Evolutionary conservation across 2,113 vertebrate genomes (phyloP).

Genomic region (Strix aluco): DNA sequence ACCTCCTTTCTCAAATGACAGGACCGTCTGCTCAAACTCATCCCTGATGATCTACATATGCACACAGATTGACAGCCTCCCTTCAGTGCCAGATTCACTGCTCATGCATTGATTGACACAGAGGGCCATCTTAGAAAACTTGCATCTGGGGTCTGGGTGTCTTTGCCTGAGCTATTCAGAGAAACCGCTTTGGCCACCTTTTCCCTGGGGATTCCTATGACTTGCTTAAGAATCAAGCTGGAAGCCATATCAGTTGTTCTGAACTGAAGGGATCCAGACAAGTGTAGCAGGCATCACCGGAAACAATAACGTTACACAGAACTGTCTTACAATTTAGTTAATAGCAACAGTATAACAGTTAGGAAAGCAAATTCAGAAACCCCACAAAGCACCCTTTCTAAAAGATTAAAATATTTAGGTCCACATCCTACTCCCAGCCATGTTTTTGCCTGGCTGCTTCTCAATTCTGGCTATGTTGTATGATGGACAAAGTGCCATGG

Average conservation of each 20-base stretch:
- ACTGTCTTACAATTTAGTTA: not conserved
- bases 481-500: not conserved
- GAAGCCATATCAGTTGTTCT: not conserved
- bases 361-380: not conserved
- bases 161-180: not conserved
- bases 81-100: not conserved
- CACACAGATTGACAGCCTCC: not conserved
- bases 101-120: not conserved
- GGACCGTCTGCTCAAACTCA: not conserved
- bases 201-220: not conserved
- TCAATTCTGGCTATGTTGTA: not conserved
- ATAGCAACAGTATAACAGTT: not conserved
- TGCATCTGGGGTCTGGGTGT: not conserved
- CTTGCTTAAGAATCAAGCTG: not conserved
- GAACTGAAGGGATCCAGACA: not conserved
- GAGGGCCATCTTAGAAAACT: not conserved
- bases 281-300: not conserved
- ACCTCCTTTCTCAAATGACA: not conserved
- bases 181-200: not conserved
- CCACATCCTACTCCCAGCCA: not conserved
- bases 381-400: not conserved
- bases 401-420: not conserved
- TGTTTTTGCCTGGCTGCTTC: not conserved
- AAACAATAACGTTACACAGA: not conserved
- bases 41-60: not conserved